These are phyloP conservation scores for Haplochromis burtoni DNA, from an alignment of 2,113 vertebrate genomes.

Conservation along the genomic window DNA sequence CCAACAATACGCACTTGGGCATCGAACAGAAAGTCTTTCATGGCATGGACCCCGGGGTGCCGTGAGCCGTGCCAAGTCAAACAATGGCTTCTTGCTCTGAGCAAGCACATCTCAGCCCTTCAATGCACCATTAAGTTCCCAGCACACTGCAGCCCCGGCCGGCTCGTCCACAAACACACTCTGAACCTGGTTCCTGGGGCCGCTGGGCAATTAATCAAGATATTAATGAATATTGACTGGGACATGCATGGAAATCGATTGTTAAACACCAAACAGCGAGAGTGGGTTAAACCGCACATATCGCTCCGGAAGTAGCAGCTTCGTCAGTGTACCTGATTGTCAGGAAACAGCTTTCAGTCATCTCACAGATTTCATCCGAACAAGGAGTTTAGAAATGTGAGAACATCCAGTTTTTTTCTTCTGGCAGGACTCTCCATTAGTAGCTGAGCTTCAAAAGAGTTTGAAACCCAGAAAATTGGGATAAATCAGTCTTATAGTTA, in stretches of 20 bases:
- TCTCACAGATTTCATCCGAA: neutral
- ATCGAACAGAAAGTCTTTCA: constrained; percentile 94
- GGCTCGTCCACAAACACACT: neutral
- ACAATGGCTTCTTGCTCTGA: constrained; percentile 88
- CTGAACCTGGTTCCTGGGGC: constrained; percentile 68
- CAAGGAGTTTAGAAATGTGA: neutral
- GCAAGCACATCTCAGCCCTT: constrained; percentile 78
- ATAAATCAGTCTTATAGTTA: neutral
- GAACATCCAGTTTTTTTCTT: neutral
- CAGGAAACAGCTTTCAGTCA: neutral
- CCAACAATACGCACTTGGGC: constrained; percentile 85
- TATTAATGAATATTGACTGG: constrained; percentile 78
- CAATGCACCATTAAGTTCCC: constrained; percentile 79
- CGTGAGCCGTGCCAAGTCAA: constrained; percentile 82
- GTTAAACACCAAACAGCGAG: neutral
- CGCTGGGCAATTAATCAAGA: constrained; percentile 80
- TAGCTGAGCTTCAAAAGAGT: neutral
- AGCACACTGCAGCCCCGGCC: constrained; percentile 67
- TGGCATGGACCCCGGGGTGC: constrained; percentile 84
- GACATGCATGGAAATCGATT: constrained; percentile 8
- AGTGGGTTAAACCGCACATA: neutral
- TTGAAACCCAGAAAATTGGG: neutral
- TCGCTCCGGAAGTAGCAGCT: neutral
- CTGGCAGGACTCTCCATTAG: neutral
- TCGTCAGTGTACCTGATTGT: neutral